These are phyloP conservation scores for Hypocryptadius cinnamomeus DNA, from an alignment of 2,113 vertebrate species.

Conservation along the genomic window DNA sequence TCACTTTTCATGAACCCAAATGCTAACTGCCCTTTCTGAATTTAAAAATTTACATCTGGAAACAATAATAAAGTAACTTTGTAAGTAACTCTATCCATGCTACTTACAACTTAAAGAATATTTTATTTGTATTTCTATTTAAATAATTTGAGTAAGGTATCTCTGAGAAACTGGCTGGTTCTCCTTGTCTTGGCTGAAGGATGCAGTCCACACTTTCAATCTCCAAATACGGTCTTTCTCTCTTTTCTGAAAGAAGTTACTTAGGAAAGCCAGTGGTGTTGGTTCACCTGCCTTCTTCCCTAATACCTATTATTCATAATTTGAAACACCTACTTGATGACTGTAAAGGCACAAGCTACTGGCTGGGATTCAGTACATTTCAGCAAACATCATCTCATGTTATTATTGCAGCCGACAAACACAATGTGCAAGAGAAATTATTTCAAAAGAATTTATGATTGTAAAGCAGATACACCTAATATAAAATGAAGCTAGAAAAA, in stretches of 20 bases:
- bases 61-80: conserved; percentile 32
- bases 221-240: neutral
- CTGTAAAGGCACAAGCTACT: neutral
- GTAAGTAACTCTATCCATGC: conserved; percentile 28
- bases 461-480: neutral
- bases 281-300: neutral
- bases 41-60: conserved; percentile 45
- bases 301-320: neutral
- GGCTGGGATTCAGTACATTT: neutral
- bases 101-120: conserved; percentile 16
- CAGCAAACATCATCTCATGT: neutral
- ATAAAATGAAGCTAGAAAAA: neutral
- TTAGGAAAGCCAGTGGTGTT: neutral
- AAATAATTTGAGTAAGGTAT: neutral
- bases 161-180: neutral
- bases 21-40: neutral
- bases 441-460: neutral
- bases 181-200: neutral
- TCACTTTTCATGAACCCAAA: neutral
- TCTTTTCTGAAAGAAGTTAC: neutral
- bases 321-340: neutral
- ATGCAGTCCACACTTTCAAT: neutral
- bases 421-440: neutral
- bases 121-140: conserved; percentile 16
- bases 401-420: neutral